Percentiles rank a stretch among this genome's conserved stretches.
phyloP scores from a whole-genome alignment of 2,113 vertebrate species.

The Poicephalus meyeri region DNA sequence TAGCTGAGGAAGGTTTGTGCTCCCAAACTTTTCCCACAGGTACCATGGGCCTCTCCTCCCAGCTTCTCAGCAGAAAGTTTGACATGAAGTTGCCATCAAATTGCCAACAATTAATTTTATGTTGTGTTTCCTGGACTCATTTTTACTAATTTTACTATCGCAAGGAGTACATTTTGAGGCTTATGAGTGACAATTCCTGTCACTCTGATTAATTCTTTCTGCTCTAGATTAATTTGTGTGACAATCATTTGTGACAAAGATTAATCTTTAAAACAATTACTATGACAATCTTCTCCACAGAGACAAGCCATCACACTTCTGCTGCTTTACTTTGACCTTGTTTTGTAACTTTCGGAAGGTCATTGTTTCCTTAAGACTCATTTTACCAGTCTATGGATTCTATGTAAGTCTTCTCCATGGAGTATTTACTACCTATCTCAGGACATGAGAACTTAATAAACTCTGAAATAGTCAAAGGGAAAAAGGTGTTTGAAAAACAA shows the following conservation, averaged over 20 bases:
- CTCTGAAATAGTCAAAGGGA: background rate
- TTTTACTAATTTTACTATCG: slow-evolving; percentile 11
- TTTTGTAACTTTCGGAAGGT: slow-evolving; percentile 29
- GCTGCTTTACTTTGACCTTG: slow-evolving; percentile 28
- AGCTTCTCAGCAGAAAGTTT: slow-evolving; percentile 6
- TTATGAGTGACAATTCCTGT: slow-evolving; percentile 45
- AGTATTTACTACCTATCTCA: background rate
- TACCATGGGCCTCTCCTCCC: background rate
- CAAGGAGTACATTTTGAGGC: background rate
- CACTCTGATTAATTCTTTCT: slow-evolving; percentile 46
- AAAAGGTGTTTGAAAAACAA: background rate
- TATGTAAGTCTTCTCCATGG: background rate
- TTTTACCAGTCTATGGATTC: background rate
- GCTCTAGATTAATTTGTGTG: slow-evolving; percentile 40
- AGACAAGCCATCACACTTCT: background rate
- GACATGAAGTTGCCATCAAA: background rate
- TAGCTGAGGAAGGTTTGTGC: background rate
- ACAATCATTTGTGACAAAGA: slow-evolving; percentile 46
- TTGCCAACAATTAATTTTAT: background rate
- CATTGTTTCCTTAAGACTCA: background rate
- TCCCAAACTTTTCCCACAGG: background rate
- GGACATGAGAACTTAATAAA: background rate
- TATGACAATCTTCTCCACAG: background rate
- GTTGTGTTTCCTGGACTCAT: background rate
- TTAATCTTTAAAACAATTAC: slow-evolving; percentile 58